Conservation (phyloP, 2,797 vertebrate species). For the Staurois parvus region DNA sequence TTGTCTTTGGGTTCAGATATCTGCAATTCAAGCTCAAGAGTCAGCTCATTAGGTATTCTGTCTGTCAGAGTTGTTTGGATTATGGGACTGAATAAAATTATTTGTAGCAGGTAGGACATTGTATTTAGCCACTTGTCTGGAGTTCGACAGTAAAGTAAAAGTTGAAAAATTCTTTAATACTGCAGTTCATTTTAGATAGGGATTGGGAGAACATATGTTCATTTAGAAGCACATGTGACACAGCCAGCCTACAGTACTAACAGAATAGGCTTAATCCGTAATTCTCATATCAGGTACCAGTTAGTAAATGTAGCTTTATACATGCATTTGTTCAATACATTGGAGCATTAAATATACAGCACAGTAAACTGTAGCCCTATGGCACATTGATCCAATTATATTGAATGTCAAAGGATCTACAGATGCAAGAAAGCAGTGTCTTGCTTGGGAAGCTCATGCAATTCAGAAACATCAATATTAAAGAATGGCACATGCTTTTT, state of each 20-base stretch:
- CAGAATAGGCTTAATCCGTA: background rate
- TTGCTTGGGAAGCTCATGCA: constrained; percentile 13
- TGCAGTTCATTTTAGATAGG: background rate
- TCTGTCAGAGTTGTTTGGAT: no score
- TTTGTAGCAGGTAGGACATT: background rate
- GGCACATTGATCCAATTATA: constrained; percentile 14
- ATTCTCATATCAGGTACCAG: background rate
- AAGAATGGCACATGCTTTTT: constrained; percentile 26
- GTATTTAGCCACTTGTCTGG: background rate
- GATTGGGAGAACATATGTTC: background rate
- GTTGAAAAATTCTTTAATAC: background rate
- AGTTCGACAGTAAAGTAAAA: background rate
- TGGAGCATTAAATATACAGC: constrained; percentile 16
- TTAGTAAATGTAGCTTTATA: background rate
- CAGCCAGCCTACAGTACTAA: no score
- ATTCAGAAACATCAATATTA: background rate
- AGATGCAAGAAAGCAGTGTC: background rate
- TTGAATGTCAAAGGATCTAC: background rate
- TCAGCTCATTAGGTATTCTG: no score
- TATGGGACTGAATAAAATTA: background rate
- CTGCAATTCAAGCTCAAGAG: no score
- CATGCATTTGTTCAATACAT: constrained; percentile 27
- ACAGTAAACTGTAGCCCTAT: background rate
- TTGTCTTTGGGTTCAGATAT: no score
- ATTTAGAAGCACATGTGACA: background rate